Evolutionary conservation across 2,113 vertebrate species (phyloP), one percentile per base, ranked within the genome.

Genomic region (Sinocyclocheilus rhinocerous): DNA sequence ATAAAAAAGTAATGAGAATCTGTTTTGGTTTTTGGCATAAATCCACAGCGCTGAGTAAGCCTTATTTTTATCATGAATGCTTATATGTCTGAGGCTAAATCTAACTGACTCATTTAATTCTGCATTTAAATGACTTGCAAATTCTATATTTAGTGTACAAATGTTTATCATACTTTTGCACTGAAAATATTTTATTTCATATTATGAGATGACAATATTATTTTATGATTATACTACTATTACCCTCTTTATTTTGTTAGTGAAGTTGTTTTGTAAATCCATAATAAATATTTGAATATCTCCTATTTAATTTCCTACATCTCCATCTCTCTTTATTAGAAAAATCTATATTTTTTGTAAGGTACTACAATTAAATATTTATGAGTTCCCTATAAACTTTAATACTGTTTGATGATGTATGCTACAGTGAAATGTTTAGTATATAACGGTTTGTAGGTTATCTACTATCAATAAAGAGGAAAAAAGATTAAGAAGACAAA

Each of bases 1-100:
- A 92, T 70, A 89, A 80, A 90, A 91, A 90, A 91, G 93, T 45
- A 90, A 86, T 29, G 9, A 83, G 75, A 52, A 83, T 42, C 80
- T 42, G 9, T 83, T 70, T n/a, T n/a, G 24, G 15, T 57, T 63
- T 39, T 9, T 48, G 42, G 11, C 39, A 33, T 33, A 11, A 11
- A 42, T 42, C 8, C 42, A 50, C 48, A 50, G 13, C 3, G 48
- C 12, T 50, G 48, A 4, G 4, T 15, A 50, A 50, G 12, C 13
- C 48, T 48, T 42, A 36, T 36, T 36, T 36, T 36, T 4, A 69
- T 69, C 65, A 36, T 9, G 1, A 69, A 3, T 69, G 1, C 29
- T 69, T 67, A 67, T 7, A 11, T 29, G 24, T 29, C 26, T 33
- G 4, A 65, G n/a, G n/a, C 4, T 26, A 13, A 6, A 67, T 29